A percentile compares a stretch with the other conserved stretches of the same genome.
Evolutionary conservation across 2,797 vertebrate species (phyloP).

Genomic region (Babyrousa celebensis): DNA sequence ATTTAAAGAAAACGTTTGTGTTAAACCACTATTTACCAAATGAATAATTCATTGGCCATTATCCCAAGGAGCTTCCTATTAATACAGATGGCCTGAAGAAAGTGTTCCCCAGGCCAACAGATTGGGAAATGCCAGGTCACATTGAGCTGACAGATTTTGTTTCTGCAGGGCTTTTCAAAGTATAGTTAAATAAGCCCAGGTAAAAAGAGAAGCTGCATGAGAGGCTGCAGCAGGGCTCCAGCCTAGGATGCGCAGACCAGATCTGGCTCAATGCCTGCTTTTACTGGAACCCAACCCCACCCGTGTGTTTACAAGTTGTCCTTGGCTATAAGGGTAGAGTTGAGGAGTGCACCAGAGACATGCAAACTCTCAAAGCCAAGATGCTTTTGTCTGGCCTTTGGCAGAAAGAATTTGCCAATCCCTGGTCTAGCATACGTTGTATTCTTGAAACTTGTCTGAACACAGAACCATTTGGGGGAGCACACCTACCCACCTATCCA

Average conservation of each 20-base stretch:
- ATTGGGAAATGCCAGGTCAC: neutral
- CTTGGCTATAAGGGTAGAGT: neutral
- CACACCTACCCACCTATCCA: neutral
- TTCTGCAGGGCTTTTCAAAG: neutral
- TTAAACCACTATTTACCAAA: neutral
- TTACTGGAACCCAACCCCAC: neutral
- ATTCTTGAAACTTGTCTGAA: constrained; percentile 16
- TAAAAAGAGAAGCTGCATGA: neutral
- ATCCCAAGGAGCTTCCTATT: neutral
- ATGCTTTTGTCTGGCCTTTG: neutral
- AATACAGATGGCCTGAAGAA: neutral
- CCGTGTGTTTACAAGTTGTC: neutral
- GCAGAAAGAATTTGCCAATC: neutral
- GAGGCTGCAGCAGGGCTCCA: neutral
- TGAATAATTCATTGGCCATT: neutral
- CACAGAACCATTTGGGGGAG: neutral
- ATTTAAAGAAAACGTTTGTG: constrained; percentile 32
- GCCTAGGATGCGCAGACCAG: neutral
- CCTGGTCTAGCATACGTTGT: neutral
- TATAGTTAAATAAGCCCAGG: neutral
- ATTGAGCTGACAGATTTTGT: neutral
- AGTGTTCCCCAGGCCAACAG: neutral
- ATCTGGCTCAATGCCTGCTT: neutral
- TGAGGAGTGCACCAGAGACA: neutral
- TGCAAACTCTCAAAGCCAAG: neutral